phyloP scores from a whole-genome alignment of 2,113 vertebrate species.

The Oxygymnocypris stewartii region DNA sequence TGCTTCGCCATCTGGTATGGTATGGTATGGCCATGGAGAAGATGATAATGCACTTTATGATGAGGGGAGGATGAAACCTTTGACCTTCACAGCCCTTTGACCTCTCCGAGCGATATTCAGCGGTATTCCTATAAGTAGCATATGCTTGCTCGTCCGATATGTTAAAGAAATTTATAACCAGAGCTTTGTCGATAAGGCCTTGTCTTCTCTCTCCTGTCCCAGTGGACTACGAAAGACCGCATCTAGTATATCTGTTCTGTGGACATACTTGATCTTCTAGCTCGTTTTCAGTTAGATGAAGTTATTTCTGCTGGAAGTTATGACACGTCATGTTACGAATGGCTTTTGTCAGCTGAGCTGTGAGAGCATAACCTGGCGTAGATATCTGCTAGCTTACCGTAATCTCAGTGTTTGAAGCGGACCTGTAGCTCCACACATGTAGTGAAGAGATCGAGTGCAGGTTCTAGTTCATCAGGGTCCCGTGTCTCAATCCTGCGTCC shows the following conservation, averaged over 20 bases:
- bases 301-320: too few species aligned
- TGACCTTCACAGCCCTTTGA: constrained; percentile 80
- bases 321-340: neutral
- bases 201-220: constrained; percentile 7
- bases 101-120: constrained; percentile 72
- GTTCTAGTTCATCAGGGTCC: constrained; percentile 1
- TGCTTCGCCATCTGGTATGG: constrained; percentile 75
- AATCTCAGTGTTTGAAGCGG: neutral
- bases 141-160: constrained; percentile 71
- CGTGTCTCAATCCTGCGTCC: neutral
- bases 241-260: neutral
- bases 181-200: constrained; percentile 40
- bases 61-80: constrained; percentile 78
- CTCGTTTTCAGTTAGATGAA: neutral
- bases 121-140: constrained; percentile 78
- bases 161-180: constrained; percentile 74
- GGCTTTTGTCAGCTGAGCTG: neutral
- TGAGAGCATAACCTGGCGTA: neutral
- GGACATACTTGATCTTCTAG: neutral
- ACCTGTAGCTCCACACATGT: neutral
- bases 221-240: neutral
- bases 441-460: neutral
- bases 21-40: constrained; percentile 63
- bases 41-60: constrained; percentile 78
- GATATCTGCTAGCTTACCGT: neutral